A percentile compares a stretch with the other conserved stretches of the same genome.
phyloP scores from a whole-genome alignment of 2,113 vertebrate species.

The Ammodytes dubius region DNA sequence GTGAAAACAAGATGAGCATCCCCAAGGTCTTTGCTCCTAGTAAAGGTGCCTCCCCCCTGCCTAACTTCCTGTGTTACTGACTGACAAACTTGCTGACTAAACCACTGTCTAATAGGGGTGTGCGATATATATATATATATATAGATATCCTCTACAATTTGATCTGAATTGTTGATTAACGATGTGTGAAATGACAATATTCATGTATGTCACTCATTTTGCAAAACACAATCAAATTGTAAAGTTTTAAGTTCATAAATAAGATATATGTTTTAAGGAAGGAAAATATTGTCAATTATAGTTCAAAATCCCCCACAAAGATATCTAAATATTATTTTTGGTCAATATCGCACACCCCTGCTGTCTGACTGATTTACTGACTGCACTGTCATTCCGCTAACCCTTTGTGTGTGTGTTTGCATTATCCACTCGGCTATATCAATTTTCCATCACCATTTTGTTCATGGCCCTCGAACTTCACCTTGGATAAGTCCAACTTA shows the following conservation, averaged over 20 bases:
- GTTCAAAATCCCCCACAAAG: too few relatives aligned
- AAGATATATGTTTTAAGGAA: too few relatives aligned
- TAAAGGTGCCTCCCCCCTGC: conserved; percentile 71
- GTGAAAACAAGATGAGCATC: conserved; percentile 84
- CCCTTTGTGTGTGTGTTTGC: conserved; percentile 36
- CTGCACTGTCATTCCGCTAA: conserved; percentile 23
- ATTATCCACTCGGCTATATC: conserved; percentile 12
- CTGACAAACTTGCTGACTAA: conserved; percentile 1
- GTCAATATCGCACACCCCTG: too few relatives aligned
- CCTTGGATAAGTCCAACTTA: neutral
- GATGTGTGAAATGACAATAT: too few relatives aligned
- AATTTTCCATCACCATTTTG: neutral
- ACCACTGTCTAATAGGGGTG: neutral
- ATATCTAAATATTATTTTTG: too few relatives aligned
- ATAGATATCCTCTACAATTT: too few relatives aligned
- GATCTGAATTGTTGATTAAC: too few relatives aligned
- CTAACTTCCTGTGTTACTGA: conserved; percentile 7
- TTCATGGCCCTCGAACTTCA: neutral
- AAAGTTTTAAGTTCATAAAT: too few relatives aligned
- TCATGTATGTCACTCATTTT: too few relatives aligned
- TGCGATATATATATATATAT: too few relatives aligned
- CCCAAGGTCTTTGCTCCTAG: conserved; percentile 84
- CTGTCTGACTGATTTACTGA: conserved; percentile 10
- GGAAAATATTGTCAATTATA: too few relatives aligned
- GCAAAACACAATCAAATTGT: too few relatives aligned